Conservation (phyloP, 2,113 vertebrate species). For the Caranx melampygus region DNA sequence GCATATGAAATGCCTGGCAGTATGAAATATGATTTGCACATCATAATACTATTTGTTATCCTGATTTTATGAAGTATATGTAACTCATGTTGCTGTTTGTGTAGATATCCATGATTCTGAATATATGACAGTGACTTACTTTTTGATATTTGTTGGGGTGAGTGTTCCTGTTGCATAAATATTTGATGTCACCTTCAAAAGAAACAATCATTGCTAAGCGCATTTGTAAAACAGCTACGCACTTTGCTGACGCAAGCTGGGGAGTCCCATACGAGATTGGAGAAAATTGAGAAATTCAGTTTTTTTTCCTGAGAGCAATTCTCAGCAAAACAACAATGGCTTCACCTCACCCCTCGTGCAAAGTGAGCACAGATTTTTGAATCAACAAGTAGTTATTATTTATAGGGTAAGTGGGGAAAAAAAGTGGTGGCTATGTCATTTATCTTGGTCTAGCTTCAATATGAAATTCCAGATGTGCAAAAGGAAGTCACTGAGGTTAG, state of each 20-base stretch:
- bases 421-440: conserved; percentile 26
- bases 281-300: conserved; percentile 24
- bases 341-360: conserved; percentile 1
- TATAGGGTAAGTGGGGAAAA: conserved; percentile 7
- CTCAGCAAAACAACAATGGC: conserved; percentile 18
- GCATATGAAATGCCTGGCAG: neutral
- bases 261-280: conserved; percentile 37
- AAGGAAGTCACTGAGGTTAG: conserved; percentile 40
- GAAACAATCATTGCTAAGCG: conserved; percentile 54
- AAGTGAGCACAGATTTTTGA: conserved; percentile 22
- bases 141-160: conserved; percentile 47
- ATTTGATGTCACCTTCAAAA: conserved; percentile 63
- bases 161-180: conserved; percentile 57
- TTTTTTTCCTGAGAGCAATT: conserved; percentile 26
- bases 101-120: conserved; percentile 31
- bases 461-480: conserved; percentile 49
- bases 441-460: conserved; percentile 30
- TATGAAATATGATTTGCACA: neutral
- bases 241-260: conserved; percentile 41
- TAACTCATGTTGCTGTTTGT: neutral
- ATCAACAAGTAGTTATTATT: conserved; percentile 25
- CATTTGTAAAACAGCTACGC: conserved; percentile 44
- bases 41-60: conserved; percentile 1
- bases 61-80: conserved; percentile 17
- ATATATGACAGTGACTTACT: conserved; percentile 24